Evolutionary conservation across 2,113 vertebrate genomes (phyloP).

Genomic region (Cyanistes caeruleus): DNA sequence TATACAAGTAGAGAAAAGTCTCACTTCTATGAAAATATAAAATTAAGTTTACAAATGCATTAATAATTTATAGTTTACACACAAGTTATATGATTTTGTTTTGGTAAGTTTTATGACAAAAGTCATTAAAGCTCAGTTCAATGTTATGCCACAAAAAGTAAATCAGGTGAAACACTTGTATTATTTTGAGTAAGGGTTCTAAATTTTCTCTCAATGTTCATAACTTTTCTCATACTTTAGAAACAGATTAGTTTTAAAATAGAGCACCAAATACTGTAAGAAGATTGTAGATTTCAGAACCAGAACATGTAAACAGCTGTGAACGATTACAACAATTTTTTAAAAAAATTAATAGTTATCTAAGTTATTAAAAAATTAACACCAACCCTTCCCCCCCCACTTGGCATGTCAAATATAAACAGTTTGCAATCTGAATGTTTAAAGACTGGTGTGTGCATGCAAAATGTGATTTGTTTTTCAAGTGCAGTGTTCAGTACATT

Average conservation of each 20-base stretch:
- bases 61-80: background rate
- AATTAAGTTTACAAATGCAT: background rate
- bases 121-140: background rate
- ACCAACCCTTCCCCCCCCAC: background rate
- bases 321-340: background rate
- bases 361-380: background rate
- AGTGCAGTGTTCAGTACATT: background rate
- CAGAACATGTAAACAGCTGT: background rate
- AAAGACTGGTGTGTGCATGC: background rate
- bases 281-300: background rate
- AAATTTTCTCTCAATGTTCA: background rate
- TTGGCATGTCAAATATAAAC: background rate
- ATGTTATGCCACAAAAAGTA: background rate
- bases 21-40: background rate
- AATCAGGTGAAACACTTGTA: background rate
- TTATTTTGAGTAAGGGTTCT: background rate
- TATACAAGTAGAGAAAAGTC: background rate
- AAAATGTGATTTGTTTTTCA: slow-evolving; percentile 30
- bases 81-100: background rate
- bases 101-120: background rate
- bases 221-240: background rate
- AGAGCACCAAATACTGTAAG: background rate
- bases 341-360: background rate
- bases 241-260: background rate
- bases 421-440: background rate